Percentiles rank a stretch among this genome's conserved stretches.
phyloP scores from a whole-genome alignment of 2,888 invertebrate species.

The Trimorus sp. region DNA sequence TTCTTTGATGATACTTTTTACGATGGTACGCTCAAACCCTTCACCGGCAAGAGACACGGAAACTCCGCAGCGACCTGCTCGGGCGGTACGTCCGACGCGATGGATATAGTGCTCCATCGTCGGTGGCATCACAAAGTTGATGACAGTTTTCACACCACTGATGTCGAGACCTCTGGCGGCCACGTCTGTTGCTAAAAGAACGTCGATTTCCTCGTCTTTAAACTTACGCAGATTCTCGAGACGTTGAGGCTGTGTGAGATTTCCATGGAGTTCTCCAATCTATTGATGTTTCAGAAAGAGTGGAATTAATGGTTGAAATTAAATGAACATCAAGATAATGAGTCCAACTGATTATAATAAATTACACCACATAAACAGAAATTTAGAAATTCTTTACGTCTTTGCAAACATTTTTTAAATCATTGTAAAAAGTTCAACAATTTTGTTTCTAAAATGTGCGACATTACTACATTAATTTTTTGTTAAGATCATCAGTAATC shows the following conservation, averaged over 20 bases:
- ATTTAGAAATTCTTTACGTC: no score
- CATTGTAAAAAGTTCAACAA: no score
- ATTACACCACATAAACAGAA: no score
- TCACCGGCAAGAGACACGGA: constrained; percentile 98
- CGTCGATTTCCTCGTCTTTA: constrained; percentile 91
- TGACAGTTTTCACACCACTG: constrained; percentile 97
- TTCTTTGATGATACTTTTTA: constrained; percentile 95
- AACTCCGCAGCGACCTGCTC: constrained; percentile 96
- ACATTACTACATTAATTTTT: no score
- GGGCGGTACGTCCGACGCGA: constrained; percentile 93
- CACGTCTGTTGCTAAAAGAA: constrained; percentile 97
- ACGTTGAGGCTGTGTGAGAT: constrained; percentile 97
- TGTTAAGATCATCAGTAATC: no score
- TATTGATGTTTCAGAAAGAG: no score
- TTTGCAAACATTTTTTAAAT: no score
- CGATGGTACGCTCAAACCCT: constrained; percentile 90
- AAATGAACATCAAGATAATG: no score
- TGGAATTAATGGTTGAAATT: no score
- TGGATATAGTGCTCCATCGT: constrained; percentile 98
- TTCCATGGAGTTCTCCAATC: constrained; percentile 96
- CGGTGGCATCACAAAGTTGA: constrained; percentile 98
- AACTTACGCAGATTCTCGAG: constrained; percentile 94
- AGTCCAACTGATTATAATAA: no score
- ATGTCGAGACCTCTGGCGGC: constrained; percentile 98
- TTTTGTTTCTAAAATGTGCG: no score